A percentile compares a stretch with the other conserved stretches of the same genome.
phyloP scores from a whole-genome alignment of 2,113 vertebrate species.

The Castor canadensis region DNA sequence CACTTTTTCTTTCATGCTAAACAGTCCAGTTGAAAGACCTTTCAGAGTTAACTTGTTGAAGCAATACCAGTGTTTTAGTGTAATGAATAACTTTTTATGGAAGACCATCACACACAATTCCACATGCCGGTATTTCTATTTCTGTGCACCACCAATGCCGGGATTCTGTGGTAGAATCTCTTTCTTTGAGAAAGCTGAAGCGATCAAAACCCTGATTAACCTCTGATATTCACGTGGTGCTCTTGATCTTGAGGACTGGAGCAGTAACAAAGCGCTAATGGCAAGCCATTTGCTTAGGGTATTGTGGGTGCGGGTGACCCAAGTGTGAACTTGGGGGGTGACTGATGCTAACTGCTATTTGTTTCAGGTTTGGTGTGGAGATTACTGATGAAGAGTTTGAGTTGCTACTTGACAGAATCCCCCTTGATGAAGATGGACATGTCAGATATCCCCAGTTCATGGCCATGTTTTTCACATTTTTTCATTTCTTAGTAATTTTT shows the following conservation, averaged over 20 bases:
- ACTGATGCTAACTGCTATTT: slow-evolving; percentile 84
- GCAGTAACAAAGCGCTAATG: slow-evolving; percentile 93
- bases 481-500: slow-evolving; percentile 57
- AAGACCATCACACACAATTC: slow-evolving; percentile 83
- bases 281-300: slow-evolving; percentile 92
- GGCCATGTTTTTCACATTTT: slow-evolving; percentile 76
- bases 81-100: slow-evolving; percentile 90
- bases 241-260: slow-evolving; percentile 85
- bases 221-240: slow-evolving; percentile 91
- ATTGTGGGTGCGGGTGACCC: slow-evolving; percentile 89
- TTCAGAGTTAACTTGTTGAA: slow-evolving; percentile 91
- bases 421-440: slow-evolving; percentile 88
- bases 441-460: slow-evolving; percentile 82
- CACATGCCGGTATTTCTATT: slow-evolving; percentile 84
- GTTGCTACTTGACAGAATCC: slow-evolving; percentile 90
- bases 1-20: slow-evolving; percentile 87
- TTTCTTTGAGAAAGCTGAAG: slow-evolving; percentile 92
- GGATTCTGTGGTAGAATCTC: slow-evolving; percentile 87
- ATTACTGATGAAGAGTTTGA: slow-evolving; percentile 92
- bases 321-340: slow-evolving; percentile 88
- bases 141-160: slow-evolving; percentile 81
- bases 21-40: slow-evolving; percentile 85
- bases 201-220: slow-evolving; percentile 94
- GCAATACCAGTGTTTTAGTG: slow-evolving; percentile 88
- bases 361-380: slow-evolving; percentile 87